Evolutionary conservation across 37 sponge, comb jelly and placozoan species (phyloP).

Genomic region (Spongilla lacustris): DNA sequence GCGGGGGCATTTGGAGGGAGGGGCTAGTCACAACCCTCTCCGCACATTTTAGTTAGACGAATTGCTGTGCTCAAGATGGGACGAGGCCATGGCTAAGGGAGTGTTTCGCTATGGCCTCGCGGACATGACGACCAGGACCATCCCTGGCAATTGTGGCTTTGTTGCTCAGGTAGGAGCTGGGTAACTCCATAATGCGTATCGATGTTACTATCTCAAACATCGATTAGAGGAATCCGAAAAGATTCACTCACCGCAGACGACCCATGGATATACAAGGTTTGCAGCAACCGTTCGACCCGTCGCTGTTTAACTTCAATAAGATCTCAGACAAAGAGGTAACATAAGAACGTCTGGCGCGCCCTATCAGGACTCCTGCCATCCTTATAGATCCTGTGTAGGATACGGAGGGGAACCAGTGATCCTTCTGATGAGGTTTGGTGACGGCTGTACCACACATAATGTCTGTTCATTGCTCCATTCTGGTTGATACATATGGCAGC

Average conservation of each 20-base stretch:
- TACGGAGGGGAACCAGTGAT: neutral
- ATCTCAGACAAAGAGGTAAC: conserved; percentile 53
- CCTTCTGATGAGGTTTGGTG: neutral
- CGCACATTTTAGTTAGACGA: conserved; percentile 55
- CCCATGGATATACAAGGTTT: conserved; percentile 60
- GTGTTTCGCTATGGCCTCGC: conserved; percentile 65
- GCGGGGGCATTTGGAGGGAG: neutral
- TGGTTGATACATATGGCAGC: neutral
- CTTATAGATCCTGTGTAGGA: neutral
- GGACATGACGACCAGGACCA: conserved; percentile 31
- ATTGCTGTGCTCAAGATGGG: conserved; percentile 54
- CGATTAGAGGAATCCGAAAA: conserved; percentile 71
- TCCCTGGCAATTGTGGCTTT: conserved; percentile 62
- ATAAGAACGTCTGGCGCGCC: neutral
- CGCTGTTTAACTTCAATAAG: conserved; percentile 78
- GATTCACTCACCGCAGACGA: conserved; percentile 65
- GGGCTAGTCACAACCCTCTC: neutral
- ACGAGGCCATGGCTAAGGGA: conserved; percentile 52
- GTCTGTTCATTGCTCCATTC: neutral
- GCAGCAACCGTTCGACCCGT: conserved; percentile 65
- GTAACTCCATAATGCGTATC: neutral
- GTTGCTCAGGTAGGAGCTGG: conserved; percentile 46
- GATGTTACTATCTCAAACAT: neutral
- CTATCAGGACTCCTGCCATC: neutral
- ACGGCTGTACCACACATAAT: neutral